These are phyloP conservation scores for Drosophila setosimentum DNA, from an alignment of 2,888 invertebrate genomes.

Conservation along the genomic window DNA sequence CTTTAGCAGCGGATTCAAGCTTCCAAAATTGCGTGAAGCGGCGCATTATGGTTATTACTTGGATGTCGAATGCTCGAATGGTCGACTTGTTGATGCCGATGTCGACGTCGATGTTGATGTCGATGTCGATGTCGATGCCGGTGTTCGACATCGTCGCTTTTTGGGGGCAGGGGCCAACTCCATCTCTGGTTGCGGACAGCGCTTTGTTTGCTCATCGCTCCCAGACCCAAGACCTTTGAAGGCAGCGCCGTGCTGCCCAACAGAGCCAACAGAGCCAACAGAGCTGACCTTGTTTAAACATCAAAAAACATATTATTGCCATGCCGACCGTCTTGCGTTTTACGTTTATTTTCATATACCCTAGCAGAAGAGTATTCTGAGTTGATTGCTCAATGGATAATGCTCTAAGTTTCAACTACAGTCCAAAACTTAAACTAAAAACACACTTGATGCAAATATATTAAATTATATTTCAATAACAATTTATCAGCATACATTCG, in stretches of 20 bases:
- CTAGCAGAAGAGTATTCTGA: background rate
- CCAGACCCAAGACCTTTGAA: conserved; percentile 47
- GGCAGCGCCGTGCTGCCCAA: conserved; percentile 46
- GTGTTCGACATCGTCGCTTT: conserved; percentile 3
- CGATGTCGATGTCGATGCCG: conserved; percentile 7
- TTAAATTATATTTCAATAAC: background rate
- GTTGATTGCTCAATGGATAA: background rate
- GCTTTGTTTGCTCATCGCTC: conserved; percentile 67
- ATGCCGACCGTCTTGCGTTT: conserved; percentile 56
- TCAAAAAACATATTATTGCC: conserved; percentile 70
- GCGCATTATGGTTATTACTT: conserved; percentile 66
- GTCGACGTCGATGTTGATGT: conserved; percentile 2
- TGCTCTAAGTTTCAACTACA: background rate
- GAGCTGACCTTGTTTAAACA: conserved; percentile 73
- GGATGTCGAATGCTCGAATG: conserved; percentile 30
- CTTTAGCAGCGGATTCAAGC: conserved; percentile 56
- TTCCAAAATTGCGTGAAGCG: conserved; percentile 71
- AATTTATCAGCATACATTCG: background rate
- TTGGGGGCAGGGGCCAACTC: conserved; percentile 30
- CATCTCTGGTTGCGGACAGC: conserved; percentile 34
- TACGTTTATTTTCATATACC: conserved; percentile 12
- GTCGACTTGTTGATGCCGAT: conserved; percentile 3
- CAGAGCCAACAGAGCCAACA: conserved; percentile 5
- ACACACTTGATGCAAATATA: background rate
- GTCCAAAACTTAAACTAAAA: background rate